Base-by-base conservation (phyloP, 2,888 invertebrate species). In the Mythimna impura region DNA sequence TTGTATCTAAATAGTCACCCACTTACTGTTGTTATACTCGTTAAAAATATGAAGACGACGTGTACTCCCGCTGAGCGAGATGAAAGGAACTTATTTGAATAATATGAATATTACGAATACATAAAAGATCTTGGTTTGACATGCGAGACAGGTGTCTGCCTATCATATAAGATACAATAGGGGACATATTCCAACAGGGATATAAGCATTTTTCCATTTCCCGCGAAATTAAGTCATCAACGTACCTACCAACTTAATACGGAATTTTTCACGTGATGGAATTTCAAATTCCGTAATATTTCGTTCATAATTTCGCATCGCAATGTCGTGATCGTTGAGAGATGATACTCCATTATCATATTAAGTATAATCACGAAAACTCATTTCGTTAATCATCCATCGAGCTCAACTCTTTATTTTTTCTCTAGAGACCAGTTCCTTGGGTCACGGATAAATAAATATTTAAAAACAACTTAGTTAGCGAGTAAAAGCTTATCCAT, bases 351-450 rank as follows among this genome's bases (percentile, higher is more conserved):
- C 67, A 66, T 17, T 47, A 71, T 62, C 75, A 76, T 77, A 81
- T 77, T 83, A 84, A 70, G 61, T 57, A 60, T 77, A 77, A 79
- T 61, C 50, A 66, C 73, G 69, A 72, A 81, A 80, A 73, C 71
- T 82, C 74, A 73, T 84, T 84, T 80, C 54, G 57, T 67, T 75
- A 77, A 85, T 81, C 76, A 80, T 72, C 63, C 60, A 61, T 71
- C 30, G 71, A 71, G 60, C 52, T 66, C 47, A 65, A 83, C 40
- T 68, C 57, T 30, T 58, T 68, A 40, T 66, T 71, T 71, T 83
- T 65, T 73, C 86, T 74, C 71, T 36, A 34, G 81, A 61, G 74
- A 69, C 54, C 52, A 71, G 72, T 80, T 72, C 70, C 66, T 73
- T 52, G 74, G 71, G 77, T 71, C 69, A 58, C 66, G 52, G 57